Evolutionary conservation across 2,797 vertebrate species (phyloP), one percentile per base, ranked within the genome.

Genomic region (Octomys mimax): DNA sequence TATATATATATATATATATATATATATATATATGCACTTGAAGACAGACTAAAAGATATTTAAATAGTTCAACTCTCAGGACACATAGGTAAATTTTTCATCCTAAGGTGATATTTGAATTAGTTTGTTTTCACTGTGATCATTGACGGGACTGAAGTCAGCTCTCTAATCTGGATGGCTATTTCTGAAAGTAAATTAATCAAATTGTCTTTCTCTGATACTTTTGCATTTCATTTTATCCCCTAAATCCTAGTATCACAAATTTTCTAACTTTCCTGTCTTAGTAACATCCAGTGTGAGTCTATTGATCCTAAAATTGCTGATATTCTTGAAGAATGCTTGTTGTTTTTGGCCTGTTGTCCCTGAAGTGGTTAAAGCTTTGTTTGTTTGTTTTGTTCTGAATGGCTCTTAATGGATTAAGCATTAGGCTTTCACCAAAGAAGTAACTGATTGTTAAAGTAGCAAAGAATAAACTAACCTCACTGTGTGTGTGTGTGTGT

Each of bases 321-420:
- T 98, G 94, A 98, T 98, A 98, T 98, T 99, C 98, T 98, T 96
- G 83, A 95, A 97, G 97, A 97, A 98, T 98, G 98, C 98, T 98
- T 98, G 98, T 98, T 99, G 99, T 97, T 98, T 98, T 98, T 98
- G 98, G 95, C 71, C 98, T 98, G 98, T 98, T 99, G 98, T 98
- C 98, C 96, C 97, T 99, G 98, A 99, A 99, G 98, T 99, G 98
- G 98, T 99, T 99, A 99, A 99, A 98, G 98, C 98, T 99, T 98
- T 99, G 98, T 99, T 99, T 99, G 99, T 99, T 99, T 99, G 99
- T 99, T 99, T 99, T 99, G 97, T 98, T 98, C 97, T 99, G 98
- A 99, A 99, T 98, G 97, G 98, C 98, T 99, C 98, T 99, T 98
- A 99, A 99, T 98, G 98, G 99, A 99, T 99, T 99, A 99, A 98